phyloP scores from a whole-genome alignment of 2,797 vertebrate genomes.

The Rhodeus uyekii region DNA sequence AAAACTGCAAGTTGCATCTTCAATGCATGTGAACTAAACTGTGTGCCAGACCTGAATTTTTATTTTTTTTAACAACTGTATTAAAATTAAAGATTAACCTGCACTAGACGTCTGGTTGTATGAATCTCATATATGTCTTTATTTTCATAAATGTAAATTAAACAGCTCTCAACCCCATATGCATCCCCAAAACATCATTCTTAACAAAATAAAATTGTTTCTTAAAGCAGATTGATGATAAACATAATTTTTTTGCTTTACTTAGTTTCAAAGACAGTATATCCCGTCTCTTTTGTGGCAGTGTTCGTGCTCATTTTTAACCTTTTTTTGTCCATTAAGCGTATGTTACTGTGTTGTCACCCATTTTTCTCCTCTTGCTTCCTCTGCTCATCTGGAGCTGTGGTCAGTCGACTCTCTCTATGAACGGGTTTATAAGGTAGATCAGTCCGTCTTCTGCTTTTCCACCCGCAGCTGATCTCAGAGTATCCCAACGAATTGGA shows the following conservation, averaged over 20 bases:
- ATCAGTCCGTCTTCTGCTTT: slow-evolving; percentile 54
- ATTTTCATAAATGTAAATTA: background rate
- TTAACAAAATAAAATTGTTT: background rate
- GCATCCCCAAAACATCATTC: background rate
- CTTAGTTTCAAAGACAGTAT: background rate
- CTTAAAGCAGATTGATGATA: background rate
- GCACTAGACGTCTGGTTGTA: background rate
- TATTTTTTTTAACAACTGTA: background rate
- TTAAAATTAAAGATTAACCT: slow-evolving; percentile 16
- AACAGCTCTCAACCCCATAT: background rate
- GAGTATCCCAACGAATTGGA: slow-evolving; percentile 41
- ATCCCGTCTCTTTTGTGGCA: background rate
- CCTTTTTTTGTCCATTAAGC: background rate
- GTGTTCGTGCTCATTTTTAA: background rate
- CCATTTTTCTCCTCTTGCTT: slow-evolving; percentile 59
- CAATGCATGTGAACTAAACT: slow-evolving; percentile 21
- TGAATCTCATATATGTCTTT: background rate
- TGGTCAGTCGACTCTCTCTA: slow-evolving; percentile 76
- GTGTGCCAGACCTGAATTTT: background rate
- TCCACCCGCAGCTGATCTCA: slow-evolving; percentile 35
- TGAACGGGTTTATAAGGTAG: slow-evolving; percentile 79
- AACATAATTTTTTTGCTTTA: background rate
- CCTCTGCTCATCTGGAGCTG: slow-evolving; percentile 71
- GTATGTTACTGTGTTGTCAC: slow-evolving; percentile 37
- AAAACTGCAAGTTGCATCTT: slow-evolving; percentile 23